Evolutionary conservation across 1,140 invertebrate genomes (phyloP).

Genomic region (Listronotus bonariensis): DNA sequence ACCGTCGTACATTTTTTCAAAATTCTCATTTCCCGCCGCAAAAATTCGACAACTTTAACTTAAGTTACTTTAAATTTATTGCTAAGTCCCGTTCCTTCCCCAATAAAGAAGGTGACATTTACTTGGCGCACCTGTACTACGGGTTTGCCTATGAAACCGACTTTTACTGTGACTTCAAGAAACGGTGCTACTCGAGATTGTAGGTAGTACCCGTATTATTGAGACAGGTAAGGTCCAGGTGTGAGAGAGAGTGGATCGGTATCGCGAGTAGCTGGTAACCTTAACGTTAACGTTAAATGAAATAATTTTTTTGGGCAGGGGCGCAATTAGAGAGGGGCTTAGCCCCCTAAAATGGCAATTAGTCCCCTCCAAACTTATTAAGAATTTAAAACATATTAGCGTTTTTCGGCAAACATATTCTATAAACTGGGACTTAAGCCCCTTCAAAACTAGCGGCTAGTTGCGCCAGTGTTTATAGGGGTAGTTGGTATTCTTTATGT

Average conservation of each 20-base stretch:
- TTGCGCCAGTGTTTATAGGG: too few relatives aligned
- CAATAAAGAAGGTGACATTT: conserved; percentile 15
- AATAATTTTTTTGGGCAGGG: too few relatives aligned
- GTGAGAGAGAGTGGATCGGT: conserved; percentile 1
- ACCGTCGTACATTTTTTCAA: too few relatives aligned
- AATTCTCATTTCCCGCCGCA: not conserved
- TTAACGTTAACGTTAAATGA: too few relatives aligned
- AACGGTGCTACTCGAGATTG: conserved; percentile 20
- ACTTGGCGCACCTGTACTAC: conserved; percentile 16
- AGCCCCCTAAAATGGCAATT: too few relatives aligned
- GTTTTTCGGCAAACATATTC: too few relatives aligned
- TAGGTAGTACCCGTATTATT: conserved; percentile 20
- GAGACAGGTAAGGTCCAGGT: conserved; percentile 21
- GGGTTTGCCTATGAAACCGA: conserved; percentile 16
- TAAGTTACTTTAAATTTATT: not conserved
- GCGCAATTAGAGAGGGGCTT: too few relatives aligned
- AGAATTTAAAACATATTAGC: too few relatives aligned
- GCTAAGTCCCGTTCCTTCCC: conserved; percentile 3
- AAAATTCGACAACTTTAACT: not conserved
- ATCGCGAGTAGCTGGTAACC: not conserved
- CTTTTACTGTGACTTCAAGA: conserved; percentile 22
- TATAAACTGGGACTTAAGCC: too few relatives aligned
- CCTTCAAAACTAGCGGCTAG: too few relatives aligned
- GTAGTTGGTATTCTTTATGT: too few relatives aligned
- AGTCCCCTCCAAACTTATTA: too few relatives aligned